Evolutionary conservation across 2,113 vertebrate genomes (phyloP).

Genomic region (Sialia sialis): DNA sequence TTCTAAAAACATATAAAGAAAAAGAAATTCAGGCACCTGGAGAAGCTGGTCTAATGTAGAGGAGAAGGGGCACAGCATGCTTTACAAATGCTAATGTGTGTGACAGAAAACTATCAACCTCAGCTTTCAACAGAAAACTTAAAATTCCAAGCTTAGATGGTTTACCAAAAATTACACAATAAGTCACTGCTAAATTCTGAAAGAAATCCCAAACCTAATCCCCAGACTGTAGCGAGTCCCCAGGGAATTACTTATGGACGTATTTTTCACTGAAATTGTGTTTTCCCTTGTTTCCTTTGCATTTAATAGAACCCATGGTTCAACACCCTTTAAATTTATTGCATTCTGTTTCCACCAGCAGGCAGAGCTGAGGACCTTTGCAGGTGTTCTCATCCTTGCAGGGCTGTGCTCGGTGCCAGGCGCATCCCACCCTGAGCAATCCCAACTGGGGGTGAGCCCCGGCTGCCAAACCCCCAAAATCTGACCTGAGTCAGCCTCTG

Average conservation of each 20-base stretch:
- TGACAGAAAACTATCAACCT: neutral
- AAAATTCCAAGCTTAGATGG: neutral
- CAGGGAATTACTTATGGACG: neutral
- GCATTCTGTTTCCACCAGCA: neutral
- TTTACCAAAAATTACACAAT: slow-evolving; percentile 29
- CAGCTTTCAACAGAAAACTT: neutral
- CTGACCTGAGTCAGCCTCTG: accelerated
- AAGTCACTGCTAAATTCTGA: slow-evolving; percentile 16
- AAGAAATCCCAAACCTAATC: slow-evolving; percentile 26
- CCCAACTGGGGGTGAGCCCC: neutral
- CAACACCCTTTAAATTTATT: neutral
- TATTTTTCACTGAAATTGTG: slow-evolving; percentile 5
- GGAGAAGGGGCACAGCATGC: neutral
- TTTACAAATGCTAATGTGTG: neutral
- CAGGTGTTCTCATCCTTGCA: neutral
- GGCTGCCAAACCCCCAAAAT: neutral
- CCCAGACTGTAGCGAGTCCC: neutral
- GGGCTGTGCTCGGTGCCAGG: accelerated
- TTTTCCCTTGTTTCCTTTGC: neutral
- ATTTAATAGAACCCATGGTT: neutral
- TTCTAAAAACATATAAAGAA: neutral
- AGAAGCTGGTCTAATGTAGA: neutral
- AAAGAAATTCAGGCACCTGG: neutral
- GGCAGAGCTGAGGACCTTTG: neutral
- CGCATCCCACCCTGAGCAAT: neutral